Percentiles rank a stretch among this genome's conserved stretches.
These are phyloP conservation scores for Pammene fasciana DNA, from an alignment of 2,888 invertebrate genomes.

Conservation along the genomic window DNA sequence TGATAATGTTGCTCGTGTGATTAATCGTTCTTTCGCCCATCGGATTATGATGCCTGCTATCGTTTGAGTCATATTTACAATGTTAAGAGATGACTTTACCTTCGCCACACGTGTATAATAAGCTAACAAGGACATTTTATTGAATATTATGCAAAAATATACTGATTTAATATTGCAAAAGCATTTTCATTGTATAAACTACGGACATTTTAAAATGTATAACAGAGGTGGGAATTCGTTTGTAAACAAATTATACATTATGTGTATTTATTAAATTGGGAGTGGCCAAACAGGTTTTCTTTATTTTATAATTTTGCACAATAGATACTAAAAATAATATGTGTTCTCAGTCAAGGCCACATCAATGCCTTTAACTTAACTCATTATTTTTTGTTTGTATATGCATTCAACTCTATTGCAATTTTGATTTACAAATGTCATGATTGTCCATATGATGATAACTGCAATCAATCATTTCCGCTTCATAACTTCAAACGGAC, in stretches of 20 bases:
- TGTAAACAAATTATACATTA: neutral
- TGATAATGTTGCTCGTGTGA: constrained; percentile 7
- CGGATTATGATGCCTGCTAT: constrained; percentile 10
- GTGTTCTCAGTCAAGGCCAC: constrained; percentile 63
- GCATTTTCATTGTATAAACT: neutral
- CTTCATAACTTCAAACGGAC: constrained; percentile 14
- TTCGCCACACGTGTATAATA: constrained; percentile 35
- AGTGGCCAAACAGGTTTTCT: constrained; percentile 47
- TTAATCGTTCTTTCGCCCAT: constrained; percentile 25
- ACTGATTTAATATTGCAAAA: neutral
- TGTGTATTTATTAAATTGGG: constrained; percentile 62
- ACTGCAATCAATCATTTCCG: constrained; percentile 6
- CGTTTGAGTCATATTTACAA: constrained; percentile 26
- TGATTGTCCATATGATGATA: constrained; percentile 5
- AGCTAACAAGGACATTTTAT: constrained; percentile 14
- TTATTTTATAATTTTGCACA: constrained; percentile 28
- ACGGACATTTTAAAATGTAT: neutral
- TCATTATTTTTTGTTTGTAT: neutral
- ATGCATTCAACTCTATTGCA: constrained; percentile 1
- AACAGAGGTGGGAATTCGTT: neutral
- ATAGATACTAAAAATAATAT: constrained; percentile 44
- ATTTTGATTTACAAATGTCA: constrained; percentile 27
- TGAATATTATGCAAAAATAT: neutral
- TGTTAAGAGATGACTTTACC: constrained; percentile 25
- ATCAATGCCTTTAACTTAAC: constrained; percentile 7